Base-by-base conservation (phyloP, 2,888 invertebrate species). In the Hydrotaea cyrtoneurina region DNA sequence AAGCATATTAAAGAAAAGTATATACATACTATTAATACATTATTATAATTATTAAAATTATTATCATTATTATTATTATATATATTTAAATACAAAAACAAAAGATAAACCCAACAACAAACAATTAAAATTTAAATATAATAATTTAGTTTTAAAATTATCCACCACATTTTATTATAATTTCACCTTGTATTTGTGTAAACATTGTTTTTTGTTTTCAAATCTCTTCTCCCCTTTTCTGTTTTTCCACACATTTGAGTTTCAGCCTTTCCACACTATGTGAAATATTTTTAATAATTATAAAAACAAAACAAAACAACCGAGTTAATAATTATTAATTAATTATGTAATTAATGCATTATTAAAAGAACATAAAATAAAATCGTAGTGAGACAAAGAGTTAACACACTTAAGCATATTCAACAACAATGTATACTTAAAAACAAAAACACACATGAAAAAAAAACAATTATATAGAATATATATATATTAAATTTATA, bases 391-490 rank as follows among this genome's bases (percentile, higher is more conserved):
- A 87, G 87, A 87, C 87, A 87, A 86, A 86, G 80, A 87, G 87
- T 88, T 87, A 87, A 88, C 88, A 88, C 87, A 86, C 86, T 86
- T 87, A 86, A 83, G 86, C 85, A 87, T 86, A 87, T 86, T 80
- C 76, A 82, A 57, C 46, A 90, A 90, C 90, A 87, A 90, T 78
- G 82, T 84, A 82, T 82, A 86, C 83, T 80, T 83, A 83, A 85
- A 76, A 59, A 15, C 13, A 23, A 59, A 8, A 26, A 59, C 43
- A 50, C 31, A 71, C 21, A 23, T 46, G 17, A 17, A 8, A 71
- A 50, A 50, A n/a, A n/a, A n/a, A n/a, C n/a, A n/a, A 64, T 64
- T 36, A 64, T 62, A n/a, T 46, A 62, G 15, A 19, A 64, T 15
- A 66, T 57, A 62, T 26, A 55, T 55, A 66, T 39, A 73, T 19